phyloP scores from a whole-genome alignment of 2,113 vertebrate genomes.

The Piaya cayana region DNA sequence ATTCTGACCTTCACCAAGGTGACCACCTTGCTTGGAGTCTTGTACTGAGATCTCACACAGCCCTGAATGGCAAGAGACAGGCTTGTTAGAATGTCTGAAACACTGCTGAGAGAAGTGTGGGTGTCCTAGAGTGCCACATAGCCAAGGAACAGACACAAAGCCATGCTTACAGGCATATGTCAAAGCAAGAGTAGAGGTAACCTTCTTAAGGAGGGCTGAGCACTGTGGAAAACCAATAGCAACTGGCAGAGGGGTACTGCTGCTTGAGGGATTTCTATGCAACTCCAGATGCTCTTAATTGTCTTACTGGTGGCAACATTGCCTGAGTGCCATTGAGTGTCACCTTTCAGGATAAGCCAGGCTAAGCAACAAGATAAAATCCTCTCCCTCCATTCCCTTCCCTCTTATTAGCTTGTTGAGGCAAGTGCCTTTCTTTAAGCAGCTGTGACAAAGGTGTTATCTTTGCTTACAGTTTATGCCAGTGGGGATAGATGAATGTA shows the following conservation, averaged over 20 bases:
- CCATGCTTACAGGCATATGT: background rate
- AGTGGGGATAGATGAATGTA: background rate
- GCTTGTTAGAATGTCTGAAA: too few relatives aligned
- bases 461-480: background rate
- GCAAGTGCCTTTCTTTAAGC: background rate
- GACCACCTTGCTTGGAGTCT: background rate
- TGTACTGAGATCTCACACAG: background rate
- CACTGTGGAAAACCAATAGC: background rate
- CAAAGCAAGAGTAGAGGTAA: background rate
- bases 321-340: background rate
- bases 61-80: background rate
- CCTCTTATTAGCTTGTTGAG: background rate
- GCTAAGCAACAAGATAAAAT: background rate
- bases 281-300: background rate
- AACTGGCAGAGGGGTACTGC: background rate
- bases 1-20: background rate
- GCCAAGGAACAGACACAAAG: background rate
- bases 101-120: too few relatives aligned
- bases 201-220: background rate
- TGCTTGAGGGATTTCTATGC: background rate
- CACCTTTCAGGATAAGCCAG: background rate
- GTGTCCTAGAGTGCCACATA: too few relatives aligned
- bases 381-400: background rate
- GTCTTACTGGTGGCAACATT: background rate
- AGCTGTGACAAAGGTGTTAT: background rate